Percentiles rank a stretch among this genome's conserved stretches.
These are phyloP conservation scores for Drosophila yakuba DNA, from an alignment of 1,140 invertebrate genomes.

Conservation along the genomic window DNA sequence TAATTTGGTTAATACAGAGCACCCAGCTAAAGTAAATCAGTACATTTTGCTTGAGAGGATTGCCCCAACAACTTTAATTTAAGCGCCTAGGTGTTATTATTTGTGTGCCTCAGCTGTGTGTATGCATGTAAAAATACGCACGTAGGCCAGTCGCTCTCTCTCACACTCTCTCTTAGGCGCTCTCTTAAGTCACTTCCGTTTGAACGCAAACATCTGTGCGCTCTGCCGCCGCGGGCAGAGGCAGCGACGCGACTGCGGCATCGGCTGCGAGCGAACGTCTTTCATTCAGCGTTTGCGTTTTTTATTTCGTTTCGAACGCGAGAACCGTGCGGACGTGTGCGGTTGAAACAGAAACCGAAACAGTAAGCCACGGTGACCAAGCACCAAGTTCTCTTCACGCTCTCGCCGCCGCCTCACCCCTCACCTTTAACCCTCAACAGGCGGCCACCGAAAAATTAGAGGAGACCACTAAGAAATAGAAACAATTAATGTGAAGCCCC, in stretches of 20 bases:
- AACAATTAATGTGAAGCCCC: slow-evolving; percentile 20
- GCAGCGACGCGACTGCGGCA: slow-evolving; percentile 2
- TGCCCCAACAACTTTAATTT: neutral
- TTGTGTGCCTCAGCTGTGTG: neutral
- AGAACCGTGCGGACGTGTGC: slow-evolving; percentile 11
- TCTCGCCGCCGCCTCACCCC: slow-evolving; percentile 7
- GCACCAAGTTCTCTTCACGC: slow-evolving; percentile 28
- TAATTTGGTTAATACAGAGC: no score
- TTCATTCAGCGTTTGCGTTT: slow-evolving; percentile 34
- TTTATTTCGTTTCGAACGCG: slow-evolving; percentile 50
- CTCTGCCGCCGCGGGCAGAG: slow-evolving; percentile 1
- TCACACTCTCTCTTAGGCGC: slow-evolving; percentile 5
- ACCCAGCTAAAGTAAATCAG: no score
- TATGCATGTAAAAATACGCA: slow-evolving; percentile 21
- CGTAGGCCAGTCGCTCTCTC: slow-evolving; percentile 60
- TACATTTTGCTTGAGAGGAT: no score
- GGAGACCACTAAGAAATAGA: slow-evolving; percentile 5
- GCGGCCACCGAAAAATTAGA: slow-evolving; percentile 17
- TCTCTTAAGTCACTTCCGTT: slow-evolving; percentile 45
- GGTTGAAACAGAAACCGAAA: neutral
- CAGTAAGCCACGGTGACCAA: slow-evolving; percentile 6
- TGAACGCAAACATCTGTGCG: slow-evolving; percentile 24
- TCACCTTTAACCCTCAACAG: slow-evolving; percentile 29
- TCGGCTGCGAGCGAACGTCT: slow-evolving; percentile 1
- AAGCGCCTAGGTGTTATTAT: neutral